Percentiles rank a stretch among this genome's conserved stretches.
These are phyloP conservation scores for Patagioenas fasciata DNA, from an alignment of 2,113 vertebrate species.

Conservation along the genomic window DNA sequence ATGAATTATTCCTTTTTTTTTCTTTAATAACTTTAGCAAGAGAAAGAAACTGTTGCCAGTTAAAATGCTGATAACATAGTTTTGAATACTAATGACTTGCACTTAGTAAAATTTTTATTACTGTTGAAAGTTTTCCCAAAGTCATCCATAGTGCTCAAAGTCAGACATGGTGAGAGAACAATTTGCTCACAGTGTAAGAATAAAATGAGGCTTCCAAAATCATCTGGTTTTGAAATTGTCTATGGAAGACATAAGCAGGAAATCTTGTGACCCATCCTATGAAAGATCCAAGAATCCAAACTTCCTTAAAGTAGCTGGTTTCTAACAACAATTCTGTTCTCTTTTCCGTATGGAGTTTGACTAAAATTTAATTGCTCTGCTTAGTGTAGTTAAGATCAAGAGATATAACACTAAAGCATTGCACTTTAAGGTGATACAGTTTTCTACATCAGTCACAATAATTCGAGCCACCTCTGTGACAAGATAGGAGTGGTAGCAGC, in stretches of 20 bases:
- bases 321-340: background rate
- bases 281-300: background rate
- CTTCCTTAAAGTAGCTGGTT: background rate
- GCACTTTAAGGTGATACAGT: fast-evolving
- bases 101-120: background rate
- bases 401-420: background rate
- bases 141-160: background rate
- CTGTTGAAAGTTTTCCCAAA: background rate
- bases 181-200: background rate
- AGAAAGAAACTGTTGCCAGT: background rate
- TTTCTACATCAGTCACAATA: background rate
- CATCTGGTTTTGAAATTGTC: background rate
- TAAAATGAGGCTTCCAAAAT: background rate
- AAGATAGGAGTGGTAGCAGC: background rate
- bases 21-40: background rate
- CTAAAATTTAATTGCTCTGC: fast-evolving
- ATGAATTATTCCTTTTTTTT: background rate
- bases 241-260: background rate
- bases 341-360: background rate
- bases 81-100: background rate
- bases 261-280: background rate
- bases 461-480: background rate
- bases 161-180: background rate
- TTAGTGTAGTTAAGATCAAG: background rate
- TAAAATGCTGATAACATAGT: background rate